A percentile compares a stretch with the other conserved stretches of the same genome.
Evolutionary conservation across 2,888 invertebrate species (phyloP).

Genomic region (Sepiola atlantica): DNA sequence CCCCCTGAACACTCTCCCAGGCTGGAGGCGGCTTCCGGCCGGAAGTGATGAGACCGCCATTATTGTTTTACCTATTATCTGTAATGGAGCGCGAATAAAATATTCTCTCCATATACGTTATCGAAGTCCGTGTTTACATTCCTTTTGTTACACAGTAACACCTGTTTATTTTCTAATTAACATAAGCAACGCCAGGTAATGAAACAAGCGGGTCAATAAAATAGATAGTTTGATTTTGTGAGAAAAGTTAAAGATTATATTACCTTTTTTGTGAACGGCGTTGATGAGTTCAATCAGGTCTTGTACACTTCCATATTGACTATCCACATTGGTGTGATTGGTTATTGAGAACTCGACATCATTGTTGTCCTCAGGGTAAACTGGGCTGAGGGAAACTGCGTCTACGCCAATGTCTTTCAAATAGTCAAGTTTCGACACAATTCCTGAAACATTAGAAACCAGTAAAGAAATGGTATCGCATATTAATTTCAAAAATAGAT

Average conservation of each 20-base stretch:
- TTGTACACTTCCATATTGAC: constrained; percentile 83
- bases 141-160: too few relatives aligned
- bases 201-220: not conserved
- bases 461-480: not conserved
- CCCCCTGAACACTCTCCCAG: too few relatives aligned
- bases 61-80: too few relatives aligned
- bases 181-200: not conserved
- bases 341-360: constrained; percentile 85
- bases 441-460: constrained; percentile 56
- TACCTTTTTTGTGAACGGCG: constrained; percentile 72
- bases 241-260: not conserved
- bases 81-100: too few relatives aligned
- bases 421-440: constrained; percentile 65
- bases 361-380: constrained; percentile 57
- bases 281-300: constrained; percentile 79
- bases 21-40: too few relatives aligned
- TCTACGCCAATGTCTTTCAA: constrained; percentile 65
- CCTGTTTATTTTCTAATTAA: too few relatives aligned
- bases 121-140: too few relatives aligned
- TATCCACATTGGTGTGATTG: constrained; percentile 84
- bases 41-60: too few relatives aligned
- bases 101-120: too few relatives aligned
- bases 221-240: not conserved
- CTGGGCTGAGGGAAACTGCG: constrained; percentile 67
- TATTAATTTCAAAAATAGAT: not conserved